Conservation (phyloP, 2,888 invertebrate species). For the Brachynemurus nebulosus region DNA sequence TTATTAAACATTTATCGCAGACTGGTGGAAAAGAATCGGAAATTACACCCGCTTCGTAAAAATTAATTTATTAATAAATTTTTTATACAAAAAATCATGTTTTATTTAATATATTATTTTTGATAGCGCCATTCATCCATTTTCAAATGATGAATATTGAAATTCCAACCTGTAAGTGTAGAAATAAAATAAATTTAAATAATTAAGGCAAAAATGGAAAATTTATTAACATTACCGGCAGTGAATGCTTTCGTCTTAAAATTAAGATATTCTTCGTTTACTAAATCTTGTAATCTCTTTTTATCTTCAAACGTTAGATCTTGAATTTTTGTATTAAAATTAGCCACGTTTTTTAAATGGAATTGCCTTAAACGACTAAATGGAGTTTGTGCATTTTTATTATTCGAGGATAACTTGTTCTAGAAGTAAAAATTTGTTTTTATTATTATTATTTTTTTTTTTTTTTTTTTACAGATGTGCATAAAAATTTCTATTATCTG, state of each 20-base stretch:
- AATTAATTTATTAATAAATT: conserved; percentile 17
- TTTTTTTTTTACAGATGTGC: too few species aligned
- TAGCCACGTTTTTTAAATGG: too few species aligned
- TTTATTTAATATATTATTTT: conserved; percentile 19
- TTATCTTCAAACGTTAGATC: neutral
- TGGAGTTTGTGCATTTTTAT: too few species aligned
- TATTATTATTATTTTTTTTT: too few species aligned
- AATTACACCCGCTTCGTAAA: conserved; percentile 20
- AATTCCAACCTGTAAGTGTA: conserved; percentile 33
- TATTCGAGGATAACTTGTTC: too few species aligned
- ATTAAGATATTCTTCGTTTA: neutral
- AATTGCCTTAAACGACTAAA: too few species aligned
- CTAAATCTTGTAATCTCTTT: neutral
- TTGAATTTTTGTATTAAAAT: neutral
- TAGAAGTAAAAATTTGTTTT: neutral
- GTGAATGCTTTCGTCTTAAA: neutral
- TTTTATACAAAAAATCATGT: conserved; percentile 4
- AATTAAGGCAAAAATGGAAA: too few species aligned
- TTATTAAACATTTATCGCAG: conserved; percentile 90
- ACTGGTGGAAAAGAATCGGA: conserved; percentile 41
- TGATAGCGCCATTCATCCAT: conserved; percentile 27
- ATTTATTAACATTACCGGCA: neutral
- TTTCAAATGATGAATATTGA: conserved; percentile 26
- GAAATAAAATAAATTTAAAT: too few species aligned
- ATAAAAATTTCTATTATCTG: too few species aligned